Evolutionary conservation across 2,888 invertebrate species (phyloP).

Genomic region (Drosophila cognata): DNA sequence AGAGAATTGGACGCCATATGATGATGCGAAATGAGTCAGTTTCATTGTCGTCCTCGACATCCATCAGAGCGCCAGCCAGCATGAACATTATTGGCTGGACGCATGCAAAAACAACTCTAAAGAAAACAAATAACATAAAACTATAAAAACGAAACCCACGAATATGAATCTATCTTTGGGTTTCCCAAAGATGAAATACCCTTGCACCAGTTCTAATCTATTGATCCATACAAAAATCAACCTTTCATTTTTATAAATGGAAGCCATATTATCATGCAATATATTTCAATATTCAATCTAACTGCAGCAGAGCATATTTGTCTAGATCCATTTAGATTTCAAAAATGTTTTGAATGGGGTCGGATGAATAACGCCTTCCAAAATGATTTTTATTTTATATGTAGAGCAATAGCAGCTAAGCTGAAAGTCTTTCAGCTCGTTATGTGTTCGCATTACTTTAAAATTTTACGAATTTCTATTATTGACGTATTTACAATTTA

Average conservation of each 20-base stretch:
- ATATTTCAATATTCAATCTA: neutral
- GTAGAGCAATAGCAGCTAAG: neutral
- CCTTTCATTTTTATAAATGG: neutral
- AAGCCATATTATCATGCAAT: neutral
- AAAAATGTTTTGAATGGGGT: neutral
- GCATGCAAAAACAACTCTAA: constrained; percentile 14
- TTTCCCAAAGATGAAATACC: constrained; percentile 6
- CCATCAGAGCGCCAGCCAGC: constrained; percentile 60
- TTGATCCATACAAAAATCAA: neutral
- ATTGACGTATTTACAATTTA: neutral
- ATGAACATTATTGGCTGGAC: constrained; percentile 65
- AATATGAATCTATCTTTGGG: neutral
- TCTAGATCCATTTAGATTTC: neutral
- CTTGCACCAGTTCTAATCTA: neutral
- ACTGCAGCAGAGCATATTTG: neutral
- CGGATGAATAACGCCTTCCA: neutral
- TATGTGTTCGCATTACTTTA: neutral
- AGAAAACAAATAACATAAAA: constrained; percentile 3
- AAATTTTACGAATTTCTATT: neutral
- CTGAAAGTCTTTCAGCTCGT: neutral
- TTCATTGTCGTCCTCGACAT: constrained; percentile 64
- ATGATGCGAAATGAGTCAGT: constrained; percentile 66
- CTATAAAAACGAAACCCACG: constrained; percentile 16
- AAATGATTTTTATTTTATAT: neutral
- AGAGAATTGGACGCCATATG: constrained; percentile 11